Base-by-base conservation (phyloP, 2,888 invertebrate species). In the Caenorhabditis doughertyi region DNA sequence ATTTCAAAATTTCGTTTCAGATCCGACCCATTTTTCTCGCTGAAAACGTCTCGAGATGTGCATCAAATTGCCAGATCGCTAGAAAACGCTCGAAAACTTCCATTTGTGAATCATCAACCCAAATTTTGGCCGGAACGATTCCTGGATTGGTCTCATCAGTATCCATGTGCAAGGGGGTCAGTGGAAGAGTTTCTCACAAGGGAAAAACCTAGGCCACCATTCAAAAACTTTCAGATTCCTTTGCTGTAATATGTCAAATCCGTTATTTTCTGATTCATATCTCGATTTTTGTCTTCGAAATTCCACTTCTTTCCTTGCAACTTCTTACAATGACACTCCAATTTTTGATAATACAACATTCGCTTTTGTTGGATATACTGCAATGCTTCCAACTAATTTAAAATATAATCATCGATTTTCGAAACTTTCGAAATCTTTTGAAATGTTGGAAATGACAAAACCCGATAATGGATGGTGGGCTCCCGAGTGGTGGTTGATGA, bases 271-370 rank as follows among this genome's bases (percentile, higher is more conserved):
- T 11, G 81, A 83, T 42, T 67, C 81, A 0, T 87, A 87, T 39
- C 80, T 87, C 18, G 87, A 87, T 47, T 85, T 84, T 27, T 87
- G 87, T 49, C 84, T 87, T 2, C 74, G 88, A 4, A 87, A 90
- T 32, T 91, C 91, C 9, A 91, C 91, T 0, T 83, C 87, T 0
- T 87, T 87, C 64, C 83, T 91, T 2, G 60, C 83, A 44, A 91
- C 91, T 16, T 84, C 88, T 27, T 91, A 90, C 86, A 91, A 91
- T 72, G 91, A 91, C 84, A 91, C 91, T 13, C 90, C 90, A 27
- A 88, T 91, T 32, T 91, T 90, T 81, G 90, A 91, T 72, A 90
- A 89, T 64, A 62, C 60, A 23, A 87, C 90, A 1, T 91, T 89
- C 60, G 86, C 87, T 25, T 72, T 91, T 16, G 84, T 90, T 27